Base-by-base conservation (phyloP, 2,113 vertebrate genomes). In the Semnopithecus entellus region DNA sequence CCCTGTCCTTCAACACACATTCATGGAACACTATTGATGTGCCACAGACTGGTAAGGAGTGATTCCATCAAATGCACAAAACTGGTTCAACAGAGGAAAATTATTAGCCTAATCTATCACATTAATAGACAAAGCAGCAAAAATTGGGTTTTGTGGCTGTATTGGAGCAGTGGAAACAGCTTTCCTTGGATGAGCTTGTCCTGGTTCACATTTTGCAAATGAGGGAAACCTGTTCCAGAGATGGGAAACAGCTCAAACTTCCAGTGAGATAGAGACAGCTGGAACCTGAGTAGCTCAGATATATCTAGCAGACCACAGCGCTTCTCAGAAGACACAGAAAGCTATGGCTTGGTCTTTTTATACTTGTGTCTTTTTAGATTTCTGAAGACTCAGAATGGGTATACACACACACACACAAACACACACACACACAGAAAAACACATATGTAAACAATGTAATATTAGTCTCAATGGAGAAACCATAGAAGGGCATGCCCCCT, bases 61-160 rank as follows among this genome's bases (percentile, higher is more conserved):
- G 95, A 97, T 66, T 89, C 91, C 45, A 94, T 94, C 89, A 79
- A 45, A 86, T 40, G 73, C 35, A 45, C 50, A 94, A 96, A 95
- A 86, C 50, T 64, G 48, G 50, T 59, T 95, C 91, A 93, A 79
- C 45, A 70, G 52, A 94, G 82, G 91, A 94, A 92, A 97, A 94
- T 95, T 95, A 97, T 94, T 94, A 91, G 80, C 40, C 4, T 72
- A 83, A 96, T 94, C 82, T 87, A 80, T 96, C 91, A 96, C 38
- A 89, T 75, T 89, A 96, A 11, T 79, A 89, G 89, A 91, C 52
- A 94, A 95, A 91, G 79, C 78, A 88, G 82, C 48, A 79, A 94
- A 89, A 68, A 95, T 45, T 50, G 48, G 78, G 52, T 68, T 96
- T 88, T 59, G 86, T 70, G 43, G 48, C 89, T 91, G 17, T 68